These are phyloP conservation scores for Drosophila conformis DNA, from an alignment of 2,888 invertebrate genomes.

Conservation along the genomic window DNA sequence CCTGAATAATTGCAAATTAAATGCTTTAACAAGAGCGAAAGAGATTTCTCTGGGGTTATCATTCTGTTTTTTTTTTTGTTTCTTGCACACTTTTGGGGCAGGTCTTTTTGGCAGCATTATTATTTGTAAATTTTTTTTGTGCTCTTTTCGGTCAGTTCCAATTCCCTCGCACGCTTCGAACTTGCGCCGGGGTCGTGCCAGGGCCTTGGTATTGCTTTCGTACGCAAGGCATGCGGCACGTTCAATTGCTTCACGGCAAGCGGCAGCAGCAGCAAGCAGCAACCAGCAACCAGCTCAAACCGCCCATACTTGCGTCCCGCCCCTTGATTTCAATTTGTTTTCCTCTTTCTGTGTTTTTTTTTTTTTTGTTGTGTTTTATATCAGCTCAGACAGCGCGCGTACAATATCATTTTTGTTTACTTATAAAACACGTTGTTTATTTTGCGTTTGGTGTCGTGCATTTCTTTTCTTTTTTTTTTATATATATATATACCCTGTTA, in stretches of 20 bases:
- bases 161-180: slow-evolving; percentile 43
- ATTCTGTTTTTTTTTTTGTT: neutral
- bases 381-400: slow-evolving; percentile 56
- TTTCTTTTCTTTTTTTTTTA: neutral
- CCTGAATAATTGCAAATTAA: slow-evolving; percentile 77
- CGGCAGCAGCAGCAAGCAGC: slow-evolving; percentile 3
- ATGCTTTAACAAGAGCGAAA: slow-evolving; percentile 40
- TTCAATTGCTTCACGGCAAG: slow-evolving; percentile 14
- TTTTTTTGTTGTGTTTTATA: slow-evolving; percentile 39
- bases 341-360: neutral
- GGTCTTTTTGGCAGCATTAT: slow-evolving; percentile 31
- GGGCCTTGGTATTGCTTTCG: slow-evolving; percentile 48
- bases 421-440: slow-evolving; percentile 68
- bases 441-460: slow-evolving; percentile 43
- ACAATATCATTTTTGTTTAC: slow-evolving; percentile 68
- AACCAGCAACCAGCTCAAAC: slow-evolving; percentile 8
- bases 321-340: slow-evolving; percentile 1
- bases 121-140: slow-evolving; percentile 5
- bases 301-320: slow-evolving; percentile 8
- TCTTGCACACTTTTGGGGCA: slow-evolving; percentile 42
- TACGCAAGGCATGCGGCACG: slow-evolving; percentile 31
- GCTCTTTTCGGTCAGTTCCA: slow-evolving; percentile 13
- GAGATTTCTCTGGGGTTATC: slow-evolving; percentile 33
- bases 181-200: slow-evolving; percentile 47
- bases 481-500: slow-evolving; percentile 23